A percentile compares a stretch with the other conserved stretches of the same genome.
phyloP scores from a whole-genome alignment of 2,797 vertebrate genomes.

The Acipenser ruthenus region DNA sequence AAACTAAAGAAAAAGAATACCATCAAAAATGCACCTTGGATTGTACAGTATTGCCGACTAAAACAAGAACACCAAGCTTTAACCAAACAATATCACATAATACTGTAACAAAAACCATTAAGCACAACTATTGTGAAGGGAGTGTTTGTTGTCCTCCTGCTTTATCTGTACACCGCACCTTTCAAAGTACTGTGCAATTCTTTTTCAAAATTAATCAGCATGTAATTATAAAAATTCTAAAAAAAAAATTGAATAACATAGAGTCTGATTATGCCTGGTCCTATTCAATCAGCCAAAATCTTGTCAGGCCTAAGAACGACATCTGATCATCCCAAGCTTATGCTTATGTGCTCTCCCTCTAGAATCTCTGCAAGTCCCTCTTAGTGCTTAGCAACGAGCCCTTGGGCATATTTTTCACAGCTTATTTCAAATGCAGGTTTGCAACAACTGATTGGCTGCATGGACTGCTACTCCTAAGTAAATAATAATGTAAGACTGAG shows the following conservation, averaged over 20 bases:
- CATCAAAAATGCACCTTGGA: too few relatives aligned
- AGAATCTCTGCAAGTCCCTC: slow-evolving; percentile 51
- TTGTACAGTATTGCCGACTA: too few relatives aligned
- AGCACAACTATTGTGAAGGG: too few relatives aligned
- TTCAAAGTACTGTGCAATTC: background rate
- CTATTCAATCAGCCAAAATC: background rate
- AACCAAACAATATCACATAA: too few relatives aligned
- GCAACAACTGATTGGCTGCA: slow-evolving; percentile 54
- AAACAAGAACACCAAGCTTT: too few relatives aligned
- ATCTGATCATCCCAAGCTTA: slow-evolving; percentile 2
- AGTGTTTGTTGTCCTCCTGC: background rate
- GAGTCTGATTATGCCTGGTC: slow-evolving; percentile 3
- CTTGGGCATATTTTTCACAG: slow-evolving; percentile 69
- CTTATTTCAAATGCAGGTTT: slow-evolving; percentile 69
- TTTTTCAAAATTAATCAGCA: slow-evolving; percentile 1
- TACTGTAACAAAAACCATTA: too few relatives aligned
- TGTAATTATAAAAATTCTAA: background rate
- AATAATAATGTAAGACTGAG: background rate
- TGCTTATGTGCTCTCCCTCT: slow-evolving; percentile 26
- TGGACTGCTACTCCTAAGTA: slow-evolving; percentile 23
- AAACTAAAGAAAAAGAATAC: too few relatives aligned
- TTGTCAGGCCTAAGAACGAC: slow-evolving; percentile 8
- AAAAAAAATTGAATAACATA: background rate
- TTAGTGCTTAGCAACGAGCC: slow-evolving; percentile 73
- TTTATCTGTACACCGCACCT: background rate